Evolutionary conservation across 2,888 invertebrate genomes (phyloP).

Genomic region (Cantharis nigra): DNA sequence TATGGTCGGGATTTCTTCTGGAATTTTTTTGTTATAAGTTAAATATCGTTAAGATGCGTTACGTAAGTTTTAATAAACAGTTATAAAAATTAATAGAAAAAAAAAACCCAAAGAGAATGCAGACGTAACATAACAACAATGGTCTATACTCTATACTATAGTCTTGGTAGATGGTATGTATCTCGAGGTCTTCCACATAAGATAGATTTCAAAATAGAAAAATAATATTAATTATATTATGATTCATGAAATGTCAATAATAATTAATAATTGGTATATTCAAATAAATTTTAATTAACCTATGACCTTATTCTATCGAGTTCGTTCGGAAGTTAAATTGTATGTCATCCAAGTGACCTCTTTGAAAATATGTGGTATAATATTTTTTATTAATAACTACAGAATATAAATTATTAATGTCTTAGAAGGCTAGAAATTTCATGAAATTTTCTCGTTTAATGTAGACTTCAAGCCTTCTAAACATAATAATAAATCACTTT

Average conservation of each 20-base stretch:
- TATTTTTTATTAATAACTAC: background rate
- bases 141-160: conserved; percentile 7
- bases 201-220: background rate
- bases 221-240: background rate
- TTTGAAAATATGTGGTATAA: background rate
- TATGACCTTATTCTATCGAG: background rate
- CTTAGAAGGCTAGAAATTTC: background rate
- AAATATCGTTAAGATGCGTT: background rate
- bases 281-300: background rate
- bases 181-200: conserved; percentile 21
- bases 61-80: conserved; percentile 35
- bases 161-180: background rate
- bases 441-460: background rate
- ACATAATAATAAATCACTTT: background rate
- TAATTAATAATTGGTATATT: background rate
- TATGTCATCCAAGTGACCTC: background rate
- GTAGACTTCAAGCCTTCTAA: background rate
- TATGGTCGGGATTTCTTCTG: no score
- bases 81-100: conserved; percentile 40
- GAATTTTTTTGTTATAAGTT: background rate
- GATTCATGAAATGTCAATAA: background rate
- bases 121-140: conserved; percentile 10
- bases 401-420: background rate
- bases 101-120: conserved; percentile 24
- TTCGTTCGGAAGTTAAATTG: background rate